phyloP scores from a whole-genome alignment of 2,797 vertebrate genomes.

The Tadarida brasiliensis region DNA sequence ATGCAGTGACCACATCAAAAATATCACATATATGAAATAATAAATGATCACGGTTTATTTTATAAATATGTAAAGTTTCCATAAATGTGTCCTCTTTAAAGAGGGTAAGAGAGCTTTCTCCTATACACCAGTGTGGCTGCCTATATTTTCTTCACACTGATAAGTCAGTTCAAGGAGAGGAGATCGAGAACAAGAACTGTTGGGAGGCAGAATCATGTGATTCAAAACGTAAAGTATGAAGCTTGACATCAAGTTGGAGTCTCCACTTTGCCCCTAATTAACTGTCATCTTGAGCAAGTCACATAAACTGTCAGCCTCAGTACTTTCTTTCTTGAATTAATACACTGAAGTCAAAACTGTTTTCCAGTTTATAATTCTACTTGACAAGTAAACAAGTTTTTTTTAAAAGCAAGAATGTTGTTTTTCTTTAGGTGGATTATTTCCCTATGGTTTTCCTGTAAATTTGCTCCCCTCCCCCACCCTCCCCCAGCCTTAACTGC shows the following conservation, averaged over 20 bases:
- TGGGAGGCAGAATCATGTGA: not conserved
- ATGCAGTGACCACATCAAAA: not conserved
- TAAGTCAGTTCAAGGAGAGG: not conserved
- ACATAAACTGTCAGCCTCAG: not conserved
- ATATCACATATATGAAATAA: not conserved
- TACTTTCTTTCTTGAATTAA: conserved; percentile 8
- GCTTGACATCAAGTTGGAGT: not conserved
- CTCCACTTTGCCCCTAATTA: not conserved
- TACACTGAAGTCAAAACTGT: not conserved
- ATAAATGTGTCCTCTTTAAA: not conserved
- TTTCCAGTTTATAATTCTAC: conserved; percentile 26
- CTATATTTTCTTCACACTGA: not conserved
- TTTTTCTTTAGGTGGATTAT: not conserved
- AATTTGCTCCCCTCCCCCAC: not conserved
- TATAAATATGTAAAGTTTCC: not conserved
- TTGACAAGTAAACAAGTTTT: conserved; percentile 42
- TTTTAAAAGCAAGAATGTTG: not conserved
- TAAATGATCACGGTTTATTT: not conserved
- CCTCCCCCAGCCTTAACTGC: not conserved
- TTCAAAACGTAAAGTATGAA: not conserved
- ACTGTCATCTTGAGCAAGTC: not conserved
- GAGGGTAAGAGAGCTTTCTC: not conserved
- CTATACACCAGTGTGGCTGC: not conserved
- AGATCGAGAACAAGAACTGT: not conserved
- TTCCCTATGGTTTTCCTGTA: not conserved